These are phyloP conservation scores for Acrocephalus kingi DNA, from an alignment of 2,113 vertebrate species.

Conservation along the genomic window DNA sequence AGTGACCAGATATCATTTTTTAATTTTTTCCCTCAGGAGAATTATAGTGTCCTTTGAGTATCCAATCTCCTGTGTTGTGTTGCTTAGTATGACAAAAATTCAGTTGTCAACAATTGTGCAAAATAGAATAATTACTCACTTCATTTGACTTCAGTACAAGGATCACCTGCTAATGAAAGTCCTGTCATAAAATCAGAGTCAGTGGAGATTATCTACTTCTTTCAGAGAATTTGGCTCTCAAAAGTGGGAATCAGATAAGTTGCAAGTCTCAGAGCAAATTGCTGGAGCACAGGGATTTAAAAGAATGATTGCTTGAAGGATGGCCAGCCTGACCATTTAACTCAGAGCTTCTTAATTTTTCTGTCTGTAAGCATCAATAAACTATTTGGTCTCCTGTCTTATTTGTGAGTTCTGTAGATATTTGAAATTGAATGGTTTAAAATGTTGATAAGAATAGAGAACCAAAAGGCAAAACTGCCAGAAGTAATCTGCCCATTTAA, in stretches of 20 bases:
- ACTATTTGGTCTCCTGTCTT: neutral
- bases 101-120: neutral
- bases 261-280: constrained; percentile 14
- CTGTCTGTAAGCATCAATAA: constrained; percentile 19
- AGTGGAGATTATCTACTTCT: neutral
- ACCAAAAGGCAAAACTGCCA: neutral
- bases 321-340: constrained; percentile 14
- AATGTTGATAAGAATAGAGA: constrained; percentile 27
- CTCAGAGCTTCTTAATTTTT: constrained; percentile 50
- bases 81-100: constrained; percentile 49
- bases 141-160: constrained; percentile 7
- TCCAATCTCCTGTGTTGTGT: neutral
- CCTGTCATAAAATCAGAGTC: constrained; percentile 34
- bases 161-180: constrained; percentile 34
- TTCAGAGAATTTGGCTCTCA: constrained; percentile 32
- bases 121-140: constrained; percentile 30
- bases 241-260: constrained; percentile 10
- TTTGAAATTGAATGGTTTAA: constrained; percentile 20
- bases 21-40: neutral
- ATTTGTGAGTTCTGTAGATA: neutral
- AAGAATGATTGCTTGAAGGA: constrained; percentile 37
- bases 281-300: constrained; percentile 12
- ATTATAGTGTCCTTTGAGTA: constrained; percentile 37
- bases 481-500: neutral
- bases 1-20: constrained; percentile 57